A percentile compares a stretch with the other conserved stretches of the same genome.
These are phyloP conservation scores for Catagonus wagneri DNA, from an alignment of 2,113 vertebrate species.

Conservation along the genomic window DNA sequence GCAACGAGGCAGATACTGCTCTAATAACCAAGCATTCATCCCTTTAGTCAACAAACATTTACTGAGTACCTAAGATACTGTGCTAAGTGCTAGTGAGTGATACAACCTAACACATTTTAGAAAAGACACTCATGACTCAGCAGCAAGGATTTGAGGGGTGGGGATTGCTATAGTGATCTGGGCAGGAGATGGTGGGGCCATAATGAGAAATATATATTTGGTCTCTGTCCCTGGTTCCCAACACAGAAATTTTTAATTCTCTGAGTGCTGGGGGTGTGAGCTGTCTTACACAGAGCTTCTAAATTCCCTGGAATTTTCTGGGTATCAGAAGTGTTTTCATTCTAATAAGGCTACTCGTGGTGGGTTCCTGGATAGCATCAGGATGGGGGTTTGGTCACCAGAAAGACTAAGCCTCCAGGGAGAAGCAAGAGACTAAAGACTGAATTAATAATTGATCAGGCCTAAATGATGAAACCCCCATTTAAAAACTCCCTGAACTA, in stretches of 20 bases:
- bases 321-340: neutral
- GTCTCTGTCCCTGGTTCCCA: neutral
- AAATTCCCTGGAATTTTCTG: neutral
- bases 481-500: neutral
- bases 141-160: neutral
- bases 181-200: neutral
- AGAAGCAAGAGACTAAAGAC: neutral
- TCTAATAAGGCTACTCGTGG: neutral
- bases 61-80: neutral
- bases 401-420: neutral
- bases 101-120: neutral
- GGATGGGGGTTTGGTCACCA: neutral
- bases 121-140: neutral
- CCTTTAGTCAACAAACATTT: slow-evolving; percentile 38
- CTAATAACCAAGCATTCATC: neutral
- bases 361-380: neutral
- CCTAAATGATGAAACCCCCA: neutral
- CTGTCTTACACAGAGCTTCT: neutral
- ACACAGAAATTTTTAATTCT: neutral
- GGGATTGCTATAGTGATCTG: neutral
- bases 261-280: neutral
- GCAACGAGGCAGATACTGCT: neutral
- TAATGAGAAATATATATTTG: neutral
- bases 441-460: neutral
- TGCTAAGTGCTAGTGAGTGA: neutral